Evolutionary conservation across 2,113 vertebrate genomes (phyloP).

Genomic region (Apeltes quadracus): DNA sequence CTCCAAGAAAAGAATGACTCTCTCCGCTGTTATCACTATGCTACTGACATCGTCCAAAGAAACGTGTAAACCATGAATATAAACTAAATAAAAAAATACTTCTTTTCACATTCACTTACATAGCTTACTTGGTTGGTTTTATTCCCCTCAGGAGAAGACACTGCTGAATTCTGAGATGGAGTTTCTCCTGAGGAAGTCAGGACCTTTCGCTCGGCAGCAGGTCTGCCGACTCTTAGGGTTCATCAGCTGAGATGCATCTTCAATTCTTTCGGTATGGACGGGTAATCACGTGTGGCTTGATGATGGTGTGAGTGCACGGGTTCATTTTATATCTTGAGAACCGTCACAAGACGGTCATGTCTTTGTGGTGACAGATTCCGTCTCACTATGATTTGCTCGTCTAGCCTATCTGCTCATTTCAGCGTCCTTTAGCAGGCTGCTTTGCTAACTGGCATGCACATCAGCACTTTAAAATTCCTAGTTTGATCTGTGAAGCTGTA

Average conservation of each 20-base stretch:
- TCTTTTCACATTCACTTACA: slow-evolving; percentile 81
- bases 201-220: slow-evolving; percentile 54
- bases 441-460: slow-evolving; percentile 78
- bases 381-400: slow-evolving; percentile 61
- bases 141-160: slow-evolving; percentile 70
- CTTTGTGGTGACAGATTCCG: slow-evolving; percentile 70
- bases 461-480: slow-evolving; percentile 70
- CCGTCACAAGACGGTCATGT: slow-evolving; percentile 42
- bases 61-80: slow-evolving; percentile 68
- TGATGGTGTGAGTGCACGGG: slow-evolving; percentile 48
- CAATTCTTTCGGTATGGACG: slow-evolving; percentile 48
- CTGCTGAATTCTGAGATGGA: slow-evolving; percentile 46
- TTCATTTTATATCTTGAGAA: slow-evolving; percentile 55
- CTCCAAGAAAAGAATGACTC: too few relatives aligned
- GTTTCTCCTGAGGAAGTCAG: slow-evolving; percentile 53
- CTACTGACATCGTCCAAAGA: slow-evolving; percentile 68
- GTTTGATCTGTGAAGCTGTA: slow-evolving; percentile 68
- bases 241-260: slow-evolving; percentile 51
- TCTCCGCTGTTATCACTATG: slow-evolving; percentile 49
- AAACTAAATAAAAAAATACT: slow-evolving; percentile 77
- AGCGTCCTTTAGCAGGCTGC: slow-evolving; percentile 72
- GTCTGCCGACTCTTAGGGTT: slow-evolving; percentile 49
- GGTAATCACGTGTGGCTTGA: slow-evolving; percentile 53
- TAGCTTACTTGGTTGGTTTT: slow-evolving; percentile 78
- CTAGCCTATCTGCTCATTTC: slow-evolving; percentile 64